Conservation (phyloP, 64 coral and sea anemone genomes). For the Pocillopora verrucosa region DNA sequence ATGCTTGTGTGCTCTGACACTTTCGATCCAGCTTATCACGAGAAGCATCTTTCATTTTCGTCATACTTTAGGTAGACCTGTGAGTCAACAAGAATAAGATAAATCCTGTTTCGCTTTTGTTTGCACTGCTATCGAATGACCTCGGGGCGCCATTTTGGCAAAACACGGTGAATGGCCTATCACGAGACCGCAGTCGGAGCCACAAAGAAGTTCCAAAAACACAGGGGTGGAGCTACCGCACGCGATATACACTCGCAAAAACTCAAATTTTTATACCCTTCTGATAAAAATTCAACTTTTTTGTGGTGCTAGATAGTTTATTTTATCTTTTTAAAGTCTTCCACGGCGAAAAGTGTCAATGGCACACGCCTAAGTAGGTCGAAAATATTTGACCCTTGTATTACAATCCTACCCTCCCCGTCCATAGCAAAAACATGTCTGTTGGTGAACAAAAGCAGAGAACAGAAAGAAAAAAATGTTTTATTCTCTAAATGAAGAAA, state of each 20-base stretch:
- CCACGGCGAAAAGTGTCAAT: not conserved
- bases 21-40: conserved; percentile 75
- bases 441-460: not conserved
- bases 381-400: not conserved
- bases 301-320: not conserved
- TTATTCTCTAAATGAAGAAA: not conserved
- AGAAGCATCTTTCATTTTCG: conserved; percentile 97
- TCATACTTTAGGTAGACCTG: conserved; percentile 91
- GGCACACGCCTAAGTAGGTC: not conserved
- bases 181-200: conserved; percentile 57
- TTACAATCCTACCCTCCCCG: not conserved
- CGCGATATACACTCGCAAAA: conserved; percentile 20
- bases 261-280: not conserved
- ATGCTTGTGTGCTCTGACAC: conserved; percentile 39
- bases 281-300: not conserved
- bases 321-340: not conserved
- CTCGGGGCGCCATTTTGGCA: conserved; percentile 89
- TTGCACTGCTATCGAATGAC: conserved; percentile 93
- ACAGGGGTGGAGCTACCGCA: conserved; percentile 46
- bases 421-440: not conserved
- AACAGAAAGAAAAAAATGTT: conserved; percentile 1
- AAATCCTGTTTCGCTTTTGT: conserved; percentile 89
- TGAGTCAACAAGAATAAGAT: conserved; percentile 95
- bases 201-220: conserved; percentile 62
- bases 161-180: conserved; percentile 77